Conservation (phyloP, 2,888 invertebrate genomes). For the Tachina lurida region DNA sequence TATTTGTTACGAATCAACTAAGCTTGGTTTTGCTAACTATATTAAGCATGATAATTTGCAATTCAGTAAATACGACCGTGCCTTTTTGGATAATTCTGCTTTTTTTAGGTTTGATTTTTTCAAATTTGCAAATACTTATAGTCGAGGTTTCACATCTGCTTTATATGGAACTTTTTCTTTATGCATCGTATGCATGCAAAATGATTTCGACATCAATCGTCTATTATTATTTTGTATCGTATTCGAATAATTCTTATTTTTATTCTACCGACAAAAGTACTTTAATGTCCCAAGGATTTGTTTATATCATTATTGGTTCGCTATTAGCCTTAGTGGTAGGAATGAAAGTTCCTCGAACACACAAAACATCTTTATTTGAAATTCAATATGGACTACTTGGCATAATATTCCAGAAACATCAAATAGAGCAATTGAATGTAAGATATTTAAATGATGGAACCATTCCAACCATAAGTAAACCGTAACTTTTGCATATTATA, state of each 20-base stretch:
- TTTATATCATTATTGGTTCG: conserved; percentile 78
- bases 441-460: conserved; percentile 80
- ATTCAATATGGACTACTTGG: conserved; percentile 80
- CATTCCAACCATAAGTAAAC: conserved; percentile 78
- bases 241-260: conserved; percentile 78
- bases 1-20: conserved; percentile 77
- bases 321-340: conserved; percentile 79
- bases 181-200: conserved; percentile 76
- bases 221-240: conserved; percentile 78
- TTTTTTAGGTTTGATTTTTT: conserved; percentile 78
- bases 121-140: conserved; percentile 77
- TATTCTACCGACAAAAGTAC: conserved; percentile 78
- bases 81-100: conserved; percentile 79
- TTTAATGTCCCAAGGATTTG: conserved; percentile 80
- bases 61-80: conserved; percentile 73
- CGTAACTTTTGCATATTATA: conserved; percentile 50
- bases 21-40: conserved; percentile 75
- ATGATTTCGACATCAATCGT: conserved; percentile 77
- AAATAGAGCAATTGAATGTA: conserved; percentile 81
- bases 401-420: conserved; percentile 80
- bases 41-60: conserved; percentile 78
- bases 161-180: conserved; percentile 77
- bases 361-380: conserved; percentile 77
- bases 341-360: conserved; percentile 79
- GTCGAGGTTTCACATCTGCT: conserved; percentile 79